Base-by-base conservation (phyloP, 2,797 vertebrate genomes). In the Aulostomus chinensis region DNA sequence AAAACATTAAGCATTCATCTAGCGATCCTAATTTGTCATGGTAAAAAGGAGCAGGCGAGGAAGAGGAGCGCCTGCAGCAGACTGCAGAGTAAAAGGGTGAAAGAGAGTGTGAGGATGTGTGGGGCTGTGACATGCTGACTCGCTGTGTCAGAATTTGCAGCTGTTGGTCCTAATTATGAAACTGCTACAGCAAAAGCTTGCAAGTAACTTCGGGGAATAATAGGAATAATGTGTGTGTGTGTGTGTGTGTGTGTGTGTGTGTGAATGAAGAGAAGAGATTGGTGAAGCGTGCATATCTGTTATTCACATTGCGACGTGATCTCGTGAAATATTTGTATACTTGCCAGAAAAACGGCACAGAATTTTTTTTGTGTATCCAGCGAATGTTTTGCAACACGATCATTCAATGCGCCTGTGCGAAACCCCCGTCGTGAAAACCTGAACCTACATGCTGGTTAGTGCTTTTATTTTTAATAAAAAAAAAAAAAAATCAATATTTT, bases 91-190 rank as follows among this genome's bases (percentile, higher is more conserved):
- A 49, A 74, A 35, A 17, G 40, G 49, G 54, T 40, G 60, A 73
- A 46, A 48, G 46, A 47, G 64, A 46, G 50, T 34, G 49, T 45
- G 63, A 16, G 57, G 55, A 65, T 58, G 29, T 42, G 58, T 34
- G 73, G 39, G 8, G 57, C 78, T 65, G 61, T 72, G 63, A 73
- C 50, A 64, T 20, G 38, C 66, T 64, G 63, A 64, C 80, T 68
- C 38, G 67, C 64, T 75, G 66, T 78, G 76, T 76, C 80, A 78
- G 68, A 63, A 76, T 67, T 66, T 48, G 38, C 83, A 80, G 74
- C 79, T 83, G 81, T 62, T 78, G 68, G 37, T 65, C n/a, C 64
- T 83, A 71, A 86, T 85, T 83, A 78, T 45, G 18, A 77, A 58
- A 54, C 56, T 41, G 60, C 59, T 50, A 57, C n/a, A 22, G 46